Evolutionary conservation across 2,113 vertebrate species (phyloP).

Genomic region (Elachura formosa): DNA sequence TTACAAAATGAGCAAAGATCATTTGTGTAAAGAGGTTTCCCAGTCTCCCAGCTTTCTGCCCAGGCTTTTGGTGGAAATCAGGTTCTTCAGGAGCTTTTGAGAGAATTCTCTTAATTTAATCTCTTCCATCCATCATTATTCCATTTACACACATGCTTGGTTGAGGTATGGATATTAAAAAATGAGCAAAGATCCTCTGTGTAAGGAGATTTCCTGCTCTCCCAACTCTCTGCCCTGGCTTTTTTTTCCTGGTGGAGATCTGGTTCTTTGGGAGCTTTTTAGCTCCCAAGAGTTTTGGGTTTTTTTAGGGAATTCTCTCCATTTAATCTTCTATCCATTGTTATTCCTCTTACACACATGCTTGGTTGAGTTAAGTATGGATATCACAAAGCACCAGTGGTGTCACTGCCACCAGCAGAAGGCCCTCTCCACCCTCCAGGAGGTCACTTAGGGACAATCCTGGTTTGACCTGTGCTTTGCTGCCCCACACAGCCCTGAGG

Average conservation of each 20-base stretch:
- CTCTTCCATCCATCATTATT: too few relatives aligned
- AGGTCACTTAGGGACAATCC: fast-evolving
- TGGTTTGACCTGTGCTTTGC: not conserved
- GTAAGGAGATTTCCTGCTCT: not conserved
- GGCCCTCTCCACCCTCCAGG: not conserved
- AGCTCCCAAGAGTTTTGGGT: too few relatives aligned
- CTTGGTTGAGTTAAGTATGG: not conserved
- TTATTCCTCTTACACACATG: not conserved
- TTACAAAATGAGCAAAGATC: too few relatives aligned
- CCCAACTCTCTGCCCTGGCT: not conserved
- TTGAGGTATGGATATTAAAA: too few relatives aligned
- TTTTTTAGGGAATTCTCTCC: not conserved
- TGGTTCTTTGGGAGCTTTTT: not conserved
- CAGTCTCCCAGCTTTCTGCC: too few relatives aligned
- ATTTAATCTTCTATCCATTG: not conserved
- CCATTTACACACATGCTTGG: too few relatives aligned
- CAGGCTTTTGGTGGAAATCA: too few relatives aligned
- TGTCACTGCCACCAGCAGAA: not conserved
- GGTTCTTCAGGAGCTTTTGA: too few relatives aligned
- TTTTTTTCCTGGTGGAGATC: not conserved
- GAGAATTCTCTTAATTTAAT: too few relatives aligned
- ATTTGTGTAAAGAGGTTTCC: too few relatives aligned
- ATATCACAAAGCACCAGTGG: not conserved
- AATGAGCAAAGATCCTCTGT: not conserved
- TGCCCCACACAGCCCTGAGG: not conserved